These are phyloP conservation scores for Planiliza haematocheilus DNA, from an alignment of 2,113 vertebrate species.

Conservation along the genomic window DNA sequence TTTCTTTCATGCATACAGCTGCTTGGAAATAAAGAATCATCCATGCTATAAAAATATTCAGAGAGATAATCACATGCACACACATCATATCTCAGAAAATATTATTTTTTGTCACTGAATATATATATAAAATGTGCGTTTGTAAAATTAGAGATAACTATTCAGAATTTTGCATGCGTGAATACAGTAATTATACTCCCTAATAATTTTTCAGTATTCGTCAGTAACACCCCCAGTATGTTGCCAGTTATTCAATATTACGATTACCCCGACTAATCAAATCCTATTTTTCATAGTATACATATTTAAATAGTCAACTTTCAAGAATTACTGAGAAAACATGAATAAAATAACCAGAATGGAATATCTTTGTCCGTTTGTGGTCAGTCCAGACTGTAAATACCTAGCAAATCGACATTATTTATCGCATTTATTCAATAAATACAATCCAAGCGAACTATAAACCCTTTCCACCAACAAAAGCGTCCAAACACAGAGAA, in stretches of 20 bases:
- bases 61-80: slow-evolving; percentile 26
- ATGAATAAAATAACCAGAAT: background rate
- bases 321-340: too few species aligned
- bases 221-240: too few species aligned
- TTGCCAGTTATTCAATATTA: too few species aligned
- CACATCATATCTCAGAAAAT: background rate
- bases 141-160: slow-evolving; percentile 2
- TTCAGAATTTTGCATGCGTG: background rate
- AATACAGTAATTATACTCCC: background rate
- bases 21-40: slow-evolving; percentile 30
- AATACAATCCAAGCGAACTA: background rate
- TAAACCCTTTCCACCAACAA: slow-evolving; percentile 3
- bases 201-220: too few species aligned
- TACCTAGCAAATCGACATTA: too few species aligned
- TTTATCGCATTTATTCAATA: slow-evolving; percentile 1
- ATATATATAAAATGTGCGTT: background rate
- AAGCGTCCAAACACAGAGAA: background rate
- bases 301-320: background rate
- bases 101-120: slow-evolving; percentile 4
- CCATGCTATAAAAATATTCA: slow-evolving; percentile 7
- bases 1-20: slow-evolving; percentile 46
- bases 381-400: background rate
- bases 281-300: too few species aligned
- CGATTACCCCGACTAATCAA: too few species aligned
- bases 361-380: background rate